Evolutionary conservation across 1,140 invertebrate species (phyloP).

Genomic region (Apocrypta bakeri): DNA sequence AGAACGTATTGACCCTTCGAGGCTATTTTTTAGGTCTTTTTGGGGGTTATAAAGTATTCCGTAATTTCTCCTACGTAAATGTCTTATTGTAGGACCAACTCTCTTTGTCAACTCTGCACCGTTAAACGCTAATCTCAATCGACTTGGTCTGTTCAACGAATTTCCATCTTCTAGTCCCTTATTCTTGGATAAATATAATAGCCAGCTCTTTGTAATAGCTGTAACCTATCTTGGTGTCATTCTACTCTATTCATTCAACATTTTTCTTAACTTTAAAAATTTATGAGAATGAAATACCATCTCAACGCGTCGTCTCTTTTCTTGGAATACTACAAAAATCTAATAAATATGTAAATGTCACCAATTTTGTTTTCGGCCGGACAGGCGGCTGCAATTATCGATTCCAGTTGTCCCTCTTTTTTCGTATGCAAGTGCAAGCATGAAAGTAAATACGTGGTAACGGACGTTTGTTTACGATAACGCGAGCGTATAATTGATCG

Average conservation of each 20-base stretch:
- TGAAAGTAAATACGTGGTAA: neutral
- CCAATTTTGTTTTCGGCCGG: neutral
- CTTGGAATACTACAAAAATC: neutral
- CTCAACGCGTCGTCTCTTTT: neutral
- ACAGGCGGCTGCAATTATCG: neutral
- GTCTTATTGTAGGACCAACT: too few relatives aligned
- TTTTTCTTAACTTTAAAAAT: neutral
- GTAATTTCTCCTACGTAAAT: neutral
- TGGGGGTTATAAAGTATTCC: neutral
- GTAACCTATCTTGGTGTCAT: neutral
- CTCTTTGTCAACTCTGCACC: neutral
- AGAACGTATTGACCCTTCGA: neutral
- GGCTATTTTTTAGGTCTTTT: neutral
- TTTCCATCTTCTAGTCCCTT: neutral
- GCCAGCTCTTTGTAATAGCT: neutral
- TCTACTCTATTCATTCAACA: neutral
- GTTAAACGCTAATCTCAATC: neutral
- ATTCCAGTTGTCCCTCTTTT: neutral
- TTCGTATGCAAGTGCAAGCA: neutral
- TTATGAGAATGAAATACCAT: neutral
- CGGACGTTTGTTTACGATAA: conserved; percentile 35
- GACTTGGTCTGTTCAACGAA: neutral
- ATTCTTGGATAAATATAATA: neutral
- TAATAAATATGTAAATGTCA: neutral
- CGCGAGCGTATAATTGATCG: neutral